Base-by-base conservation (phyloP, 23 tunicate species). In the Phallusia fumigata region DNA sequence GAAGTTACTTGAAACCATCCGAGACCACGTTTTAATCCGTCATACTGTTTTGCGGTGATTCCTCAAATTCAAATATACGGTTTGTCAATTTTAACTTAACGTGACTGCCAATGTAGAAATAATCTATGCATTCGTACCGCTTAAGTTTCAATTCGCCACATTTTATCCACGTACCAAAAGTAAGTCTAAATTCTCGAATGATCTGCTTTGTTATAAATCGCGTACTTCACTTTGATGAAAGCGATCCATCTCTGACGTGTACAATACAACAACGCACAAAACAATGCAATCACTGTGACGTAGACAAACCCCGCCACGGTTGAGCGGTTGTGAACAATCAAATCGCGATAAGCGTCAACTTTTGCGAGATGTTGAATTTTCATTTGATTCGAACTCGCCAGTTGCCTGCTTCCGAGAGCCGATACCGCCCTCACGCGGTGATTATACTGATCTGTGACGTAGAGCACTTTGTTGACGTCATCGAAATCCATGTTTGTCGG, bases 401-500 rank as follows among this genome's bases (percentile, higher is more conserved):
- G 21, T 69, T 76, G 36, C 18, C n/a, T 19, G 35, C 65, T 86
- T 12, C 89, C 83, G 28, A 69, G 51, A 2, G 79, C 58, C 12
- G 89, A 79, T 26, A 86, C 82, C 30, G 84, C 64, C 32, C 89
- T 58, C 22, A 86, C 58, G 44, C 84, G 49, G 79, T 86, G 89
- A 32, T 86, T 86, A 40, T 86, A 86, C 81, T 86, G 89, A 47
- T 86, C 89, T 1, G 89, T 72, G 30, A 86, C 89, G 84, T 86
- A 86, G 10, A 86, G 51, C 79, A 86, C n/a, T n/a, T 50, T 69
- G 8, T 47, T 79, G 33, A 24, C 84, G 22, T 3, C 10, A 35
- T 86, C 89, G 45, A 86, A 65, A 26, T 16, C 79, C 24, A 86
- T 24, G 11, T 36, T 33, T 31, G 89, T 86, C 19, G 89, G 89